Percentiles rank a stretch among this genome's conserved stretches.
Evolutionary conservation across 37 sponge, comb jelly and placozoan species (phyloP).

Genomic region (Axinella damicornis): DNA sequence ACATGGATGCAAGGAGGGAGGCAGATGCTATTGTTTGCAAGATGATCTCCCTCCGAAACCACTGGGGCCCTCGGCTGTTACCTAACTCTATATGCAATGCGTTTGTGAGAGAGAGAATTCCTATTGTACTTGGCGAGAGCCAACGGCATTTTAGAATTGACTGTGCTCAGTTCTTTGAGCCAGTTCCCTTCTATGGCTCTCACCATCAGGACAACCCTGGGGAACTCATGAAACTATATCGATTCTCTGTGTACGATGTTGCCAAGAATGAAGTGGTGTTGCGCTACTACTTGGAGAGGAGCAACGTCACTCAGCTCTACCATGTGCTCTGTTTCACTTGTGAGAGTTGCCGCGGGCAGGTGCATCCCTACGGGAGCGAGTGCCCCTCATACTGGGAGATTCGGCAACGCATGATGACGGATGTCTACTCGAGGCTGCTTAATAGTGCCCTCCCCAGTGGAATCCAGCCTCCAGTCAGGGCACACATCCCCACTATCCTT

Average conservation of each 20-base stretch:
- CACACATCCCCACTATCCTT: conserved; percentile 25
- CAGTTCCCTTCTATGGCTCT: conserved; percentile 64
- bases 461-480: background rate
- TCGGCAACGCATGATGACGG: conserved; percentile 40
- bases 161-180: conserved; percentile 82
- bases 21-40: conserved; percentile 61
- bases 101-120: conserved; percentile 65
- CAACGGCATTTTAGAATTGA: conserved; percentile 64
- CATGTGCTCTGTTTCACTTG: conserved; percentile 65
- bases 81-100: conserved; percentile 67
- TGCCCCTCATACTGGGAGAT: conserved; percentile 69
- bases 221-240: conserved; percentile 71
- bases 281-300: conserved; percentile 69
- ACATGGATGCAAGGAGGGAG: conserved; percentile 42
- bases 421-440: conserved; percentile 42
- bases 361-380: conserved; percentile 58
- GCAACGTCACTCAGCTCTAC: conserved; percentile 60
- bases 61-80: conserved; percentile 65
- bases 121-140: conserved; percentile 15
- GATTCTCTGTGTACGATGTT: conserved; percentile 72
- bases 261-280: conserved; percentile 56
- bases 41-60: conserved; percentile 59
- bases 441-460: background rate
- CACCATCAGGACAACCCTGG: conserved; percentile 33
- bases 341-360: conserved; percentile 55